These are phyloP conservation scores for Dufourea novaeangliae DNA, from an alignment of 1,140 invertebrate genomes.

Conservation along the genomic window DNA sequence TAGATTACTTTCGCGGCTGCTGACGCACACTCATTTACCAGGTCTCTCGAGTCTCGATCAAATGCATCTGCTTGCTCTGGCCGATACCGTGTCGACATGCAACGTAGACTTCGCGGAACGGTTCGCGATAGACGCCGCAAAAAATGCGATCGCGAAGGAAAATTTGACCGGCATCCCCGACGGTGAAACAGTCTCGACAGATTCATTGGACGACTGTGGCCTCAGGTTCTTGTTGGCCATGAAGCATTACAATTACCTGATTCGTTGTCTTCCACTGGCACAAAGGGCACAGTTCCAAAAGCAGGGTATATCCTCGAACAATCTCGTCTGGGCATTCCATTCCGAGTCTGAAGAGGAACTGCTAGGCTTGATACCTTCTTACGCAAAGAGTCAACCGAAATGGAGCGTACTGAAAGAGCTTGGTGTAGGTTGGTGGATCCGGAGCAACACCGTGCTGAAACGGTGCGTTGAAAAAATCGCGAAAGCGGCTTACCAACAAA, in stretches of 20 bases:
- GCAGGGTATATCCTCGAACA: constrained; percentile 94
- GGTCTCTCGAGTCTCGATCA: constrained; percentile 98
- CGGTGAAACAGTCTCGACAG: constrained; percentile 85
- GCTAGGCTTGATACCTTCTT: constrained; percentile 93
- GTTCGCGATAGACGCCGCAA: constrained; percentile 90
- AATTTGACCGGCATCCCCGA: constrained; percentile 85
- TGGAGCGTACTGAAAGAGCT: constrained; percentile 97
- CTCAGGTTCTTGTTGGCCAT: constrained; percentile 97
- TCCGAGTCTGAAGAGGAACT: constrained; percentile 98
- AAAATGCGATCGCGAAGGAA: constrained; percentile 87
- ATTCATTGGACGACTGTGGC: constrained; percentile 98
- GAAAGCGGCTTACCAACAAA: constrained; percentile 93
- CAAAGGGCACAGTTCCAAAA: constrained; percentile 94
- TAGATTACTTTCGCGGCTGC: constrained; percentile 90
- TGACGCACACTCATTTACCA: constrained; percentile 98
- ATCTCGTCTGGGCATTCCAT: constrained; percentile 99
- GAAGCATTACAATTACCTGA: constrained; percentile 98
- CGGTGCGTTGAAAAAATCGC: constrained; percentile 96
- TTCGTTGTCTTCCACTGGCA: constrained; percentile 91
- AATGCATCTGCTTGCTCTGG: constrained; percentile 98
- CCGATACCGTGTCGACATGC: constrained; percentile 97
- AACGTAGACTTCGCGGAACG: constrained; percentile 93
- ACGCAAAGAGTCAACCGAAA: constrained; percentile 90
- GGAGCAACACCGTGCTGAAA: constrained; percentile 91
- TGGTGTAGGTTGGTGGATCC: constrained; percentile 98